Conservation (phyloP, 2,113 vertebrate species). For the Litocranius walleri region DNA sequence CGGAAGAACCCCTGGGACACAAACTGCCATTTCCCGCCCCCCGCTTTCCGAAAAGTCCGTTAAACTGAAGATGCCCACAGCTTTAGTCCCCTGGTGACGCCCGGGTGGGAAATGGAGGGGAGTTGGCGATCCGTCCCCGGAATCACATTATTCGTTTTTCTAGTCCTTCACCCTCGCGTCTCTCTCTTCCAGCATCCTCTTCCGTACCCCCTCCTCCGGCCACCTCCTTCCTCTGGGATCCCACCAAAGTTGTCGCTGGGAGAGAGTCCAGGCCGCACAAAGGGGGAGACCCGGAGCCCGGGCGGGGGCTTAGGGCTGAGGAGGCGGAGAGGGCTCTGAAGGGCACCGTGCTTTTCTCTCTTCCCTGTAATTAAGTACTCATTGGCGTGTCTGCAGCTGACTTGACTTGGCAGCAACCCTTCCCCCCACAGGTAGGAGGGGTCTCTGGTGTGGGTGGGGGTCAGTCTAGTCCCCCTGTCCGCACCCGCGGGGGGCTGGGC, state of each 20-base stretch:
- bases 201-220: conserved; percentile 24
- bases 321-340: conserved; percentile 19
- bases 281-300: conserved; percentile 48
- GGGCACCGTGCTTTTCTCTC: not conserved
- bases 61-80: conserved; percentile 43
- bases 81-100: conserved; percentile 56
- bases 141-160: conserved; percentile 62
- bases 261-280: conserved; percentile 75
- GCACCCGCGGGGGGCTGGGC: not conserved
- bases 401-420: not conserved
- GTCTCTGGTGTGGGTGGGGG: not conserved
- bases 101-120: conserved; percentile 52
- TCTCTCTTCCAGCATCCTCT: not conserved
- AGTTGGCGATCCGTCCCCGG: conserved; percentile 67
- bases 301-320: not conserved
- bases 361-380: conserved; percentile 62
- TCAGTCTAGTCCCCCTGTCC: not conserved
- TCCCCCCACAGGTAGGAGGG: not conserved
- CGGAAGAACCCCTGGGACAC: conserved; percentile 55
- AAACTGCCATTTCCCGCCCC: conserved; percentile 35
- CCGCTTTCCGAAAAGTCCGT: not conserved
- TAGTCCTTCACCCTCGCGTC: not conserved
- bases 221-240: conserved; percentile 44
- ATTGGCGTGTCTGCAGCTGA: not conserved
- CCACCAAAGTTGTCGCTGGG: conserved; percentile 54